Evolutionary conservation across 1,140 invertebrate species (phyloP).

Genomic region (Microplitis mediator): DNA sequence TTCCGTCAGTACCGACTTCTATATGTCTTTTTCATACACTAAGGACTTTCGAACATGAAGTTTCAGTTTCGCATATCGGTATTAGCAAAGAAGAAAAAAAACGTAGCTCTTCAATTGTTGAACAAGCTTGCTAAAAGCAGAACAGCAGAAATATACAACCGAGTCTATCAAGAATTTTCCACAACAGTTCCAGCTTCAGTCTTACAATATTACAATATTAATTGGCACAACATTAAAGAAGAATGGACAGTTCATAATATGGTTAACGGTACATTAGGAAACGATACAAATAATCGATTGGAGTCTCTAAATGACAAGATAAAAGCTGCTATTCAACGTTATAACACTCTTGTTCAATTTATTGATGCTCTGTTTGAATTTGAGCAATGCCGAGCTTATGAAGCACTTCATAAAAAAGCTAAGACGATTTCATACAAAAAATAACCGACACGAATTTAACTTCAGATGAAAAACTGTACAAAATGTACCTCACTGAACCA

Average conservation of each 20-base stretch:
- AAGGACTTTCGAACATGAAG: conserved; percentile 19
- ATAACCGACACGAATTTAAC: too few relatives aligned
- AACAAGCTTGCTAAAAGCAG: conserved; percentile 14
- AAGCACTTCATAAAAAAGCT: too few relatives aligned
- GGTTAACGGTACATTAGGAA: conserved; percentile 26
- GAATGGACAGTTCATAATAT: conserved; percentile 28
- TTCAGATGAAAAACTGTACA: too few relatives aligned
- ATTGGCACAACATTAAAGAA: conserved; percentile 27
- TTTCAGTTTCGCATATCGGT: conserved; percentile 14
- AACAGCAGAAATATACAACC: conserved; percentile 6
- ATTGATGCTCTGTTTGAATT: conserved; percentile 27
- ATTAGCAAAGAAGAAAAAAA: conserved; percentile 9
- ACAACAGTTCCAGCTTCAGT: conserved; percentile 14
- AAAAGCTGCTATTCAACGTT: conserved; percentile 19
- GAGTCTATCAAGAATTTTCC: conserved; percentile 24
- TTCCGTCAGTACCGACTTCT: conserved; percentile 2
- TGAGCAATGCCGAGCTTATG: neutral
- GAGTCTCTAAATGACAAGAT: conserved; percentile 29
- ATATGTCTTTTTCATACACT: conserved; percentile 28
- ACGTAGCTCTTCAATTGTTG: conserved; percentile 5
- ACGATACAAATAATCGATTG: conserved; percentile 29
- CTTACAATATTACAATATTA: conserved; percentile 27
- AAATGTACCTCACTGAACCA: too few relatives aligned
- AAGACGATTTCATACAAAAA: too few relatives aligned
- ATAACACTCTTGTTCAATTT: conserved; percentile 20